Base-by-base conservation (phyloP, 2,113 vertebrate genomes). In the Channa maculata region DNA sequence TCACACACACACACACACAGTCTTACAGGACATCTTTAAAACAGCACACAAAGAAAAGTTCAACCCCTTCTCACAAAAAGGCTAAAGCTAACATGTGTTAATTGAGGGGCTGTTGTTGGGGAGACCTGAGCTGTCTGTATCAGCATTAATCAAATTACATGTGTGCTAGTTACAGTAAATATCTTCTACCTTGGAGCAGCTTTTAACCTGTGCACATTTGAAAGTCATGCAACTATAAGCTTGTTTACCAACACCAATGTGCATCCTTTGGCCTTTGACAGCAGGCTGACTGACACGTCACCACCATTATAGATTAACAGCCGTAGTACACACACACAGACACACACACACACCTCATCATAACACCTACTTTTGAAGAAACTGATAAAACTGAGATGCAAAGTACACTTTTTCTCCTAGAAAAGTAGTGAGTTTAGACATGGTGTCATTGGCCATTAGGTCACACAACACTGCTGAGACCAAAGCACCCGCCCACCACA, bases 391-490 rank as follows among this genome's bases (percentile, higher is more conserved):
- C 67, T 58, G 73, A 77, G 66, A 57, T 8, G 10, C 57, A 41
- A 59, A 75, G 59, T 37, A 53, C 24, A 24, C 57, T 75, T 50
- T 10, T 59, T 76, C 53, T 63, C 38, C 33, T 67, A 57, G 61
- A 46, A 15, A 38, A 49, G 45, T 54, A 52, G 64, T 33, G 44
- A 81, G 71, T 82, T 79, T 66, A 77, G 74, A 79, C 63, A 41
- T 3, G 2, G 74, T 78, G 79, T 86, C 75, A 58, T 13, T 52
- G 52, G 64, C 75, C 6, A 11, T 89, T 87, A 90, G 75, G 81
- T 80, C 87, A 93, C 90, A 91, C 91, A 86, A 73, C 80, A 77
- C 48, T 46, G 55, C 76, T 63, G 79, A 68, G 63, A 82, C 76
- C 65, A 83, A 58, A 34, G 33, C 50, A 44, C 39, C 11, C 66